phyloP scores from a whole-genome alignment of 2,888 invertebrate genomes.

The Apamea crenata region DNA sequence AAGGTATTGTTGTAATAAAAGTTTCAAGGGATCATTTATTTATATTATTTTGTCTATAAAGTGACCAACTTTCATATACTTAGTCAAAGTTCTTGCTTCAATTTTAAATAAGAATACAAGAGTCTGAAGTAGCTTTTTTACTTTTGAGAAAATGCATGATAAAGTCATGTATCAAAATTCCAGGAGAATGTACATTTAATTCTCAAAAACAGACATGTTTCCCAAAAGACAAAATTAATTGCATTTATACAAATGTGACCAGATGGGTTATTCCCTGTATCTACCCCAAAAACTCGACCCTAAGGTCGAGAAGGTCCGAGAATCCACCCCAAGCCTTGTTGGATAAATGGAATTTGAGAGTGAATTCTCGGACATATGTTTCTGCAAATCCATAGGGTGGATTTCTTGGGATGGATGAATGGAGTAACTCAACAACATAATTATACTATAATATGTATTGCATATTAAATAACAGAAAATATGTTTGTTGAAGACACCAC shows the following conservation, averaged over 20 bases:
- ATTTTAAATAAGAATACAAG: not conserved
- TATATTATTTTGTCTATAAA: not conserved
- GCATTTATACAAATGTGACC: not conserved
- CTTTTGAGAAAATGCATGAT: not conserved
- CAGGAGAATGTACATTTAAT: not conserved
- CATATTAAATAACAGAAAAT: not conserved
- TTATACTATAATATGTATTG: no score
- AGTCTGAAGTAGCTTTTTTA: not conserved
- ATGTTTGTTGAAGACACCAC: not conserved
- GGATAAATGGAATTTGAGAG: not conserved
- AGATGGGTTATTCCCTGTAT: not conserved
- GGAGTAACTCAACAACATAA: not conserved
- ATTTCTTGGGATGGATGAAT: no score
- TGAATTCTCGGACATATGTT: not conserved
- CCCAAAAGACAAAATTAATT: not conserved
- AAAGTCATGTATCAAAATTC: not conserved
- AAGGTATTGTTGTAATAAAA: not conserved
- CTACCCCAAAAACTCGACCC: not conserved
- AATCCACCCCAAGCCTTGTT: not conserved
- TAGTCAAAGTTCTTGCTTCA: not conserved
- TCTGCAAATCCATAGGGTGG: no score
- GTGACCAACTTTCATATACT: not conserved
- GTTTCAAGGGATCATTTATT: not conserved
- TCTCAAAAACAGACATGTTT: not conserved
- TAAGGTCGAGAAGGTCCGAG: not conserved